Evolutionary conservation across 1,140 invertebrate species (phyloP), one percentile per base, ranked within the genome.

Genomic region (Scaptomyza hsui): DNA sequence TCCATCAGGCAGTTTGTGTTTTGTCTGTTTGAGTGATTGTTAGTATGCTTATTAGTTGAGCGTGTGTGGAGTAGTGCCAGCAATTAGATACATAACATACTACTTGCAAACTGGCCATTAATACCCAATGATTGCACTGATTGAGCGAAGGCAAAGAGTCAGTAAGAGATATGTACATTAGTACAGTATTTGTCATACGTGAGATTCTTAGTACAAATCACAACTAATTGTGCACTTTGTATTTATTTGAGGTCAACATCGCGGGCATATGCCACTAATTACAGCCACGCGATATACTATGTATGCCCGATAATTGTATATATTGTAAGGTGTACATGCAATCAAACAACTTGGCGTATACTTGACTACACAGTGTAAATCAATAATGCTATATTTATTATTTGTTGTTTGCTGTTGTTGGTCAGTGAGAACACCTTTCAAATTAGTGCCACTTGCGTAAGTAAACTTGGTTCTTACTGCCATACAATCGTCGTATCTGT

Each of bases 171-270:
- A n/a, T n/a, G n/a, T n/a, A 26, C 26, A 16, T n/a, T 48, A 49
- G 19, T 63, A 49, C 59, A 29, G 15, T 41, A 37, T 41, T 45
- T 53, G n/a, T 42, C 19, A 6, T 45, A 61, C n/a, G 12, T n/a
- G 4, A 37, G 3, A 26, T 19, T 51, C 24, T 32, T 45, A 26
- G 37, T 9, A 35, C 47, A 67, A 41, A 32, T 39, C 35, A 18
- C 39, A 29, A 6, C 29, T 62, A 59, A 55, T 21, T 37, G 26
- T 12, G 16, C 21, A 41, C 26, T 47, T 18, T 48, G 48, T 47
- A 57, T 65, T 71, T 71, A 68, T 62, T 80, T 80, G 73, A 74
- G 81, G 81, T 86, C 81, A 85, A 85, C 75, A 85, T 62, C 65
- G 70, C 76, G 74, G 51, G 60, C 64, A 77, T 81, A 86, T 68